Evolutionary conservation across 2,888 invertebrate species (phyloP).

Genomic region (Dolichomitus sp.): DNA sequence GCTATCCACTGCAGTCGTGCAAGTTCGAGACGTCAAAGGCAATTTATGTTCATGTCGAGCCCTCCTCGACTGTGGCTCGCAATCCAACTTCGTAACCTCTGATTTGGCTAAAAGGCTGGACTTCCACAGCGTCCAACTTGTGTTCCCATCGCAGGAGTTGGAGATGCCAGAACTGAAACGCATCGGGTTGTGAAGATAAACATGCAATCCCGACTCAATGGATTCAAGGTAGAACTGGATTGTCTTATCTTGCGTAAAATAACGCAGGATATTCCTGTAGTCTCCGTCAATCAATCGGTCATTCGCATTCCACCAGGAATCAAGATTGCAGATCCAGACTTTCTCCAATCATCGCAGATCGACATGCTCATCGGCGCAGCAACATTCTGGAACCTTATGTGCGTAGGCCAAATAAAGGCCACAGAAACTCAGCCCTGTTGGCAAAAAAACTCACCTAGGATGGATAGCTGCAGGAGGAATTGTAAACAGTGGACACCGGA

Average conservation of each 20-base stretch:
- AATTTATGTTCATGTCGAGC: constrained; percentile 4
- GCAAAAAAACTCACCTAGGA: constrained; percentile 56
- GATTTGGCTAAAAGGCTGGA: constrained; percentile 7
- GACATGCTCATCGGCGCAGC: constrained; percentile 60
- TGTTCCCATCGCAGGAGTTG: constrained; percentile 27
- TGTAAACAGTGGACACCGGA: background rate
- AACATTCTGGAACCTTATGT: constrained; percentile 42
- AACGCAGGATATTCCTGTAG: constrained; percentile 45
- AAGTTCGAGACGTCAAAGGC: constrained; percentile 21
- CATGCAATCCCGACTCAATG: constrained; percentile 25
- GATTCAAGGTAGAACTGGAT: constrained; percentile 18
- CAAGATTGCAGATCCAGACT: constrained; percentile 60
- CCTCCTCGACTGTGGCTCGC: constrained; percentile 46
- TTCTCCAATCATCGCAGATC: constrained; percentile 32
- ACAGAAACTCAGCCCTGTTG: constrained; percentile 27
- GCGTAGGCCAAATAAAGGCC: constrained; percentile 32
- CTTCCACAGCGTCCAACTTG: background rate
- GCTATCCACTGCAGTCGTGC: constrained; percentile 38
- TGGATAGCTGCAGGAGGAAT: constrained; percentile 57
- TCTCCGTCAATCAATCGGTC: constrained; percentile 5
- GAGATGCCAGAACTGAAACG: background rate
- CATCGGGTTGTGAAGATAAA: background rate
- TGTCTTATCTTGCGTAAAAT: constrained; percentile 57
- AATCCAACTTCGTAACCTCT: constrained; percentile 43
- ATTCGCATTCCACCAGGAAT: constrained; percentile 46